phyloP scores from a whole-genome alignment of 92 coral and sea anemone genomes.

The Epizoanthus scotinus region DNA sequence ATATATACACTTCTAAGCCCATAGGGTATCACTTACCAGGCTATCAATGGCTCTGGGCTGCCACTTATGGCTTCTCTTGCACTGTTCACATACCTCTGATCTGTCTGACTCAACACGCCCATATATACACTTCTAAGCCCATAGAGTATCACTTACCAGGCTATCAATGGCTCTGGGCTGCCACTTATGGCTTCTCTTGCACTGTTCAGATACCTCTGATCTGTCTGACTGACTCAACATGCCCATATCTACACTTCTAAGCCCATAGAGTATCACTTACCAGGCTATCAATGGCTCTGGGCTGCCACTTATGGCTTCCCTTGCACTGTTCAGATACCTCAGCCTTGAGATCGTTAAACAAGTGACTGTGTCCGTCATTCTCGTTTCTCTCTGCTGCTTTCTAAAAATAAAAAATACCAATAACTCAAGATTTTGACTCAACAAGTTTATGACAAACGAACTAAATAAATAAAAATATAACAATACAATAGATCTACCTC shows the following conservation, averaged over 20 bases:
- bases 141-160: constrained; percentile 57
- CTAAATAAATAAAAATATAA: no score
- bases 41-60: constrained; percentile 93
- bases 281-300: constrained; percentile 92
- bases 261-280: constrained; percentile 43
- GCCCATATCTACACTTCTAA: no score
- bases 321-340: constrained; percentile 83
- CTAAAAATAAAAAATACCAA: constrained; percentile 47
- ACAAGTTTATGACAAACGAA: no score
- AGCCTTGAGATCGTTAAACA: constrained; percentile 84
- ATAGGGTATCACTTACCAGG: constrained; percentile 58
- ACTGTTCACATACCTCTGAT: constrained; percentile 73
- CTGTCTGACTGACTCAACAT: constrained; percentile 18
- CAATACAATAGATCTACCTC: no score
- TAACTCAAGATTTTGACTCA: background rate
- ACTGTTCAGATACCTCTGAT: constrained; percentile 73
- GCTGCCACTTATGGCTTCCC: constrained; percentile 90
- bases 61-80: constrained; percentile 90
- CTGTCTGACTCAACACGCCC: constrained; percentile 19
- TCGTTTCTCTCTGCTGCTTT: constrained; percentile 59
- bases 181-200: constrained; percentile 90
- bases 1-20: no score
- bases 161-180: constrained; percentile 93
- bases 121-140: no score
- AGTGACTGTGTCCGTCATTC: constrained; percentile 78